Evolutionary conservation across 1,140 invertebrate genomes (phyloP).

Genomic region (Dinoponera quadriceps): DNA sequence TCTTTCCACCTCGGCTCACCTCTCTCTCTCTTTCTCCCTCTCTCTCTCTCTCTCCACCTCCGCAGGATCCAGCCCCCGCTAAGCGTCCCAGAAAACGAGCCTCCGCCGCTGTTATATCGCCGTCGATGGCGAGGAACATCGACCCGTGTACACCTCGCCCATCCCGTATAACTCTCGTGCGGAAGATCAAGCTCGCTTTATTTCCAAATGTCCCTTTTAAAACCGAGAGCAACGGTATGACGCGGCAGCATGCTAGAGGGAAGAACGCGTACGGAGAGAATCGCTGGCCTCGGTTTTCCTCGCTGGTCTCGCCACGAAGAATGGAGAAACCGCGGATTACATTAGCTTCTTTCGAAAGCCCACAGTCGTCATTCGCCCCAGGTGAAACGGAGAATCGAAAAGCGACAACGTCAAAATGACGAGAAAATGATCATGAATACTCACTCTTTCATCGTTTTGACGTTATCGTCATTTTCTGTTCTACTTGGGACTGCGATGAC

Average conservation of each 20-base stretch:
- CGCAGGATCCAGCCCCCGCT: constrained; percentile 65
- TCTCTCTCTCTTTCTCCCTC: constrained; percentile 21
- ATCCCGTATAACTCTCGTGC: constrained; percentile 27
- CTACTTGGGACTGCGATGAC: too few relatives aligned
- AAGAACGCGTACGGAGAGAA: too few relatives aligned
- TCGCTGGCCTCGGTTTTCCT: too few relatives aligned
- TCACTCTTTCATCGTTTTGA: too few relatives aligned
- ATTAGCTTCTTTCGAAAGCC: too few relatives aligned
- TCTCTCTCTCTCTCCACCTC: constrained; percentile 20
- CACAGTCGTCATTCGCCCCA: too few relatives aligned
- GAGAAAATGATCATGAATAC: too few relatives aligned
- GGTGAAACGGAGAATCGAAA: too few relatives aligned
- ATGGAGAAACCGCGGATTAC: too few relatives aligned
- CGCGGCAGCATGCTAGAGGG: background rate
- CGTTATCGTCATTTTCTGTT: too few relatives aligned
- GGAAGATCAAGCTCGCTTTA: constrained; percentile 42
- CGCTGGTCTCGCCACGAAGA: too few relatives aligned
- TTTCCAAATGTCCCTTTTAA: constrained; percentile 34
- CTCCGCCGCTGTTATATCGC: constrained; percentile 48
- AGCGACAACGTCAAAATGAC: too few relatives aligned
- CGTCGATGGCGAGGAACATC: constrained; percentile 60
- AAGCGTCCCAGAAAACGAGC: constrained; percentile 59
- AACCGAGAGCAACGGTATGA: constrained; percentile 3
- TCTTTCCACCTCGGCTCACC: constrained; percentile 58
- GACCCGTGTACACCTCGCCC: constrained; percentile 55